Conservation (phyloP, 2,797 vertebrate genomes). For the Podarcis siculus region DNA sequence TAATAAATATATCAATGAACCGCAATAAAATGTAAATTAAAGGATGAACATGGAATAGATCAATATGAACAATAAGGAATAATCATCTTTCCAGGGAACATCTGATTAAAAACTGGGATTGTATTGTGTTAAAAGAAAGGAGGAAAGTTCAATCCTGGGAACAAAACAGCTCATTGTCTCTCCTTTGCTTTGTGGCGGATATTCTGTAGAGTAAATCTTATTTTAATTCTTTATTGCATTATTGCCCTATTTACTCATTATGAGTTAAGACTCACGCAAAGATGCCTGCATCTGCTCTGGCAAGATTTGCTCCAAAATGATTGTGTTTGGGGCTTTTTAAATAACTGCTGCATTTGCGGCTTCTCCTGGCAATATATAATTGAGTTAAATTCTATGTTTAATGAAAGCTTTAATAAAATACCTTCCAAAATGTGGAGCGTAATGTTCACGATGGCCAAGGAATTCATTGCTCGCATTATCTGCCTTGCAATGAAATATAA, state of each 20-base stretch:
- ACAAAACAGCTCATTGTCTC: constrained; percentile 25
- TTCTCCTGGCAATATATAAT: constrained; percentile 15
- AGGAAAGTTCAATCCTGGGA: constrained; percentile 29
- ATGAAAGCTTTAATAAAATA: constrained; percentile 43
- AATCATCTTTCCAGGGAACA: background rate
- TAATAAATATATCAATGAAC: background rate
- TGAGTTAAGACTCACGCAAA: background rate
- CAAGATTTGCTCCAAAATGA: constrained; percentile 24
- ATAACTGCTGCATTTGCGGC: background rate
- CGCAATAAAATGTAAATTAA: background rate
- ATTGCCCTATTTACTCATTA: background rate
- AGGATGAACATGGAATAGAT: background rate
- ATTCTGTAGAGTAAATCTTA: constrained; percentile 22
- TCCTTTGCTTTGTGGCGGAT: constrained; percentile 13
- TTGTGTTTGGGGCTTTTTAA: constrained; percentile 3
- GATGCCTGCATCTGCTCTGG: background rate
- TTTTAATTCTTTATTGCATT: constrained; percentile 35
- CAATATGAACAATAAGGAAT: background rate
- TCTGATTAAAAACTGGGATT: background rate
- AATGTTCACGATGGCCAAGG: background rate
- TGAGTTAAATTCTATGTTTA: constrained; percentile 27
- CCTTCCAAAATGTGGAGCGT: constrained; percentile 20
- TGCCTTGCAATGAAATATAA: background rate
- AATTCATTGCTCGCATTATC: background rate
- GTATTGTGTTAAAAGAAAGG: background rate